Base-by-base conservation (phyloP, 2,888 invertebrate genomes). In the Branchellion lobata region DNA sequence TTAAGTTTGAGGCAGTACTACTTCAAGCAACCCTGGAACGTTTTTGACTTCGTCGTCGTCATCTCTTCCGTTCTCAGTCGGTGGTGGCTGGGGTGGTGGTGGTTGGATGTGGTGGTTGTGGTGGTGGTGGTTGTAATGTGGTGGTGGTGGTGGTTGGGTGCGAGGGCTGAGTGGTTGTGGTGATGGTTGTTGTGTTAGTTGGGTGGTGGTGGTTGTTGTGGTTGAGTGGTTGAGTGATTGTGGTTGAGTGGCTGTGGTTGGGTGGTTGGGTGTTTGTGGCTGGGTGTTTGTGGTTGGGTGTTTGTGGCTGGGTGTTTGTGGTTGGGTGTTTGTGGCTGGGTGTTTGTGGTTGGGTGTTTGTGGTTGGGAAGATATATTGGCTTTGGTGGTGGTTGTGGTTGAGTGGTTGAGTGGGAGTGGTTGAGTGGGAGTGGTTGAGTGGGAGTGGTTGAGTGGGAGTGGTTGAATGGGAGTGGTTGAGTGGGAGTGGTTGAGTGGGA, bases 11-110 rank as follows among this genome's bases (percentile, higher is more conserved):
- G 97, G 87, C 95, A 94, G 90, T 94, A 96, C 91, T 98, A 97
- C 91, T 98, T 98, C 91, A 95, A 94, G 89, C 95, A 96, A 90
- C 96, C 97, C 85, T 98, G 98, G 98, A 98, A 98, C 91, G 92
- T 98, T 87, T 98, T 98, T 90, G 97, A 98, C 91, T 95, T 96
- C 90, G 94, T 96, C 88, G 96, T 98, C 88, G 97, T 97, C 88
- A 94, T 96, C 91, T 92, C 97, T 89, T 97, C 97, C 89, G 94
- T 98, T 90, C 92, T 96, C 90, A 94, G 96, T 96, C 90, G 92
- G 83, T 68, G 34, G 11, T 79, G 24, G 14, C 29, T 21, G 27
- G 21, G 69, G 18, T 69, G 31, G n/a, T 1, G 69, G 2, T 69
- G 31, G 5, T 1, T 2, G 31, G 40, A 27, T 31, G 34, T 1